These are phyloP conservation scores for Xiphophorus hellerii DNA, from an alignment of 2,113 vertebrate species.

Conservation along the genomic window DNA sequence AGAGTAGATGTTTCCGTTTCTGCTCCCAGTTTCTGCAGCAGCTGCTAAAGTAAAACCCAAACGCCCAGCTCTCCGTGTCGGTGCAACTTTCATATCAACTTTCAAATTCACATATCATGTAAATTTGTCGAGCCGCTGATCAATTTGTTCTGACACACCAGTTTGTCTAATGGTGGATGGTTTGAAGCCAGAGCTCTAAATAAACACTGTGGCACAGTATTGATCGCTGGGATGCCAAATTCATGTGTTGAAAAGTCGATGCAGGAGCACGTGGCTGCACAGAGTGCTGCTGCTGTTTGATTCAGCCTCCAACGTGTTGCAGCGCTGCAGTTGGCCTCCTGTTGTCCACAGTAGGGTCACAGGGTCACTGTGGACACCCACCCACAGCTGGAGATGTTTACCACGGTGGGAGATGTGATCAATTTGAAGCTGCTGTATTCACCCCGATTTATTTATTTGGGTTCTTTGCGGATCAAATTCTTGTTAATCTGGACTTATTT, in stretches of 20 bases:
- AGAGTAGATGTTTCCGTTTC: neutral
- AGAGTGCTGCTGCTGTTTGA: conserved; percentile 39
- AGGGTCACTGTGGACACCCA: neutral
- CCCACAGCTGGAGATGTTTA: neutral
- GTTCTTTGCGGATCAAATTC: neutral
- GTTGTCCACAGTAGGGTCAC: neutral
- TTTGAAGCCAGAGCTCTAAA: conserved; percentile 37
- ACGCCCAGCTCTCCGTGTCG: neutral
- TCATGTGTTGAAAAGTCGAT: conserved; percentile 63
- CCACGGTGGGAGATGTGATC: neutral
- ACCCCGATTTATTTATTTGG: neutral
- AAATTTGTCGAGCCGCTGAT: conserved; percentile 17
- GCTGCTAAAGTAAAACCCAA: neutral
- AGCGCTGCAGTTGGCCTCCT: neutral
- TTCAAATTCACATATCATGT: conserved; percentile 18
- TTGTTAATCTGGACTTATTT: neutral
- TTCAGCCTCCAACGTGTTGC: neutral
- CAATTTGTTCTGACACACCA: conserved; percentile 5
- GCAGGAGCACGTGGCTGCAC: conserved; percentile 52
- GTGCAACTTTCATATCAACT: conserved; percentile 14
- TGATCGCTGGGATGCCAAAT: conserved; percentile 60
- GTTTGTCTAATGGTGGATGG: conserved; percentile 22
- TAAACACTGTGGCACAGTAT: conserved; percentile 53
- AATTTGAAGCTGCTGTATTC: neutral
- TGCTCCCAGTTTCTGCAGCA: neutral